Percentiles rank a stretch among this genome's conserved stretches.
phyloP scores from a whole-genome alignment of 2,888 invertebrate species.

The Nephrotoma appendiculata region DNA sequence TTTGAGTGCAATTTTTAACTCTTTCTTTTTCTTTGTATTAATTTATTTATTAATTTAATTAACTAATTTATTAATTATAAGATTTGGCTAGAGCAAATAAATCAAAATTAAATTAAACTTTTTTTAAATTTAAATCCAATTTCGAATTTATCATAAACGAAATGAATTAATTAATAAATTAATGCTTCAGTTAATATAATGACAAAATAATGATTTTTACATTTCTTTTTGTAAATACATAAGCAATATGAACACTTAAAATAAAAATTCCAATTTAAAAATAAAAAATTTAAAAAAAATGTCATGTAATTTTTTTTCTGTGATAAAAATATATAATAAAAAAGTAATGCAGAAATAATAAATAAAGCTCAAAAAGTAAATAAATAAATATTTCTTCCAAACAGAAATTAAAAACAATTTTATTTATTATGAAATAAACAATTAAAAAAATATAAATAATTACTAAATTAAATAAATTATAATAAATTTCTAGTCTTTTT shows the following conservation, averaged over 20 bases:
- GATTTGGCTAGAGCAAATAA: neutral
- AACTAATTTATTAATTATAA: neutral
- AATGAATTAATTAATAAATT: neutral
- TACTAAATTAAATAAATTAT: neutral
- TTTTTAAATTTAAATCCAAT: neutral
- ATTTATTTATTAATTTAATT: neutral
- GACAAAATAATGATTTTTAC: neutral
- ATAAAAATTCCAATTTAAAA: neutral
- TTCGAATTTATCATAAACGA: neutral
- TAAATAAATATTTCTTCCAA: neutral
- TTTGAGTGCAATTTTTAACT: neutral
- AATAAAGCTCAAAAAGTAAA: neutral
- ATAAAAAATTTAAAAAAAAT: slow-evolving; percentile 3
- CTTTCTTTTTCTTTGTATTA: neutral
- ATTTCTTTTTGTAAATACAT: neutral
- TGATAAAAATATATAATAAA: slow-evolving; percentile 7
- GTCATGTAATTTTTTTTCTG: slow-evolving; percentile 7
- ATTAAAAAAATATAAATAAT: neutral
- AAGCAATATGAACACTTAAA: neutral
- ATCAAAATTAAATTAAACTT: slow-evolving; percentile 1
- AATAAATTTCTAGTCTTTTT: neutral
- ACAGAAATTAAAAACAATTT: neutral
- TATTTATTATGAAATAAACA: neutral
- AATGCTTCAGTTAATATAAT: neutral
- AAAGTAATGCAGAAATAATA: neutral